Conservation (phyloP, 2,113 vertebrate genomes). For the Etia nguti region DNA sequence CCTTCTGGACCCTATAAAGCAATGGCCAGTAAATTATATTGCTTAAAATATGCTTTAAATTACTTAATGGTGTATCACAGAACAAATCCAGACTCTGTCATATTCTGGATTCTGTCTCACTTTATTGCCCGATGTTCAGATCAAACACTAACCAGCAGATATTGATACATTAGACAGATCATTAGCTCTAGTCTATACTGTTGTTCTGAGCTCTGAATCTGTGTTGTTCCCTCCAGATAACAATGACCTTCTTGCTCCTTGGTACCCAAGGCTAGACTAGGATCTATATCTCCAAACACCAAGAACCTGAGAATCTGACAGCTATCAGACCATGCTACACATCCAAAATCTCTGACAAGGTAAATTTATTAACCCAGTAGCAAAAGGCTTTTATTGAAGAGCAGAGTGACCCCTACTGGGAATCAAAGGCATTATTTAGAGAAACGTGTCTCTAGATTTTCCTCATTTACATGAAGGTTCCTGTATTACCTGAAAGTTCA, state of each 20-base stretch:
- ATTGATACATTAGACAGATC: neutral
- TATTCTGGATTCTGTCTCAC: neutral
- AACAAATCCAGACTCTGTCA: neutral
- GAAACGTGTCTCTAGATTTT: neutral
- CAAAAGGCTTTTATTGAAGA: constrained; percentile 3
- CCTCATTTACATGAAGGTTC: neutral
- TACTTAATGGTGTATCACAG: accelerated
- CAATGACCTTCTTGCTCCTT: neutral
- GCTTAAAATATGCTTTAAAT: neutral
- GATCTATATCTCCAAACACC: neutral
- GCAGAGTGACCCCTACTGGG: constrained; percentile 58
- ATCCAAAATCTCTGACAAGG: neutral
- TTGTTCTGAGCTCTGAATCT: neutral
- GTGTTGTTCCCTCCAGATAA: neutral
- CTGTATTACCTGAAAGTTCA: neutral
- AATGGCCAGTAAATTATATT: neutral
- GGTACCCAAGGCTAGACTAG: neutral
- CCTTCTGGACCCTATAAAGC: constrained; percentile 86
- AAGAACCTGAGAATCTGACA: neutral
- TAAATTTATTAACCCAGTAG: neutral
- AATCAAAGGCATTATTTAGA: neutral
- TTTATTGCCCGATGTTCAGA: neutral
- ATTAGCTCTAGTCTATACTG: neutral
- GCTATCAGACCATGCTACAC: neutral
- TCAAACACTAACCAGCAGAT: neutral